phyloP scores from a whole-genome alignment of 2,113 vertebrate species.

The Syrmaticus mikado region DNA sequence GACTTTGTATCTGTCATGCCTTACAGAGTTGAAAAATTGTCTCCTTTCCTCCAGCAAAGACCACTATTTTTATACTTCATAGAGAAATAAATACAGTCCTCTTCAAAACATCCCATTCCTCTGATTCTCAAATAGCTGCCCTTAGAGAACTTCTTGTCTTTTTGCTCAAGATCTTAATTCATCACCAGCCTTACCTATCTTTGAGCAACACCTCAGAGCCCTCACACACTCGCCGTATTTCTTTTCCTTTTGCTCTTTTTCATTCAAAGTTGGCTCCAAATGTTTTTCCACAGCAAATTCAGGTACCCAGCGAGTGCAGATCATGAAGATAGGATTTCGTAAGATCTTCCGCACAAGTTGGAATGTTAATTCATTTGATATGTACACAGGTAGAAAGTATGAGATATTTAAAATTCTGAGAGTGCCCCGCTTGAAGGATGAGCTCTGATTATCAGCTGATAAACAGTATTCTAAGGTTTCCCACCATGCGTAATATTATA shows the following conservation, averaged over 20 bases:
- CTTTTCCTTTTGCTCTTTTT: not conserved
- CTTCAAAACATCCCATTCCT: not conserved
- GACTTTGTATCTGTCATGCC: not conserved
- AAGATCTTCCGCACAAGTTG: not conserved
- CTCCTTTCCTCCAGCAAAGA: not conserved
- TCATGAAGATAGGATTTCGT: not conserved
- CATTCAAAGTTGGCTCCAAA: not conserved
- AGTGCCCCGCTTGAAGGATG: not conserved
- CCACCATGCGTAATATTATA: not conserved
- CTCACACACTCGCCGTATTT: not conserved
- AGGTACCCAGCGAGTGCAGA: not conserved
- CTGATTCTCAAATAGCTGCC: not conserved
- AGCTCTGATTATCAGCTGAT: slow-evolving; percentile 20
- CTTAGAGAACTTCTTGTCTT: not conserved
- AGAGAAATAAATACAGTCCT: not conserved
- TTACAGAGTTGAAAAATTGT: not conserved
- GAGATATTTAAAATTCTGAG: not conserved
- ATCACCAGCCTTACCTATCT: not conserved
- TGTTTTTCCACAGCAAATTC: not conserved
- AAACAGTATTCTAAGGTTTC: not conserved
- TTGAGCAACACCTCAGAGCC: not conserved
- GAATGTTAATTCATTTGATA: slow-evolving; percentile 24
- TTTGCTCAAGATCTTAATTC: not conserved
- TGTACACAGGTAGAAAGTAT: not conserved
- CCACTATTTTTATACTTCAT: not conserved